These are phyloP conservation scores for Sisor rabdophorus DNA, from an alignment of 2,113 vertebrate species.

Conservation along the genomic window DNA sequence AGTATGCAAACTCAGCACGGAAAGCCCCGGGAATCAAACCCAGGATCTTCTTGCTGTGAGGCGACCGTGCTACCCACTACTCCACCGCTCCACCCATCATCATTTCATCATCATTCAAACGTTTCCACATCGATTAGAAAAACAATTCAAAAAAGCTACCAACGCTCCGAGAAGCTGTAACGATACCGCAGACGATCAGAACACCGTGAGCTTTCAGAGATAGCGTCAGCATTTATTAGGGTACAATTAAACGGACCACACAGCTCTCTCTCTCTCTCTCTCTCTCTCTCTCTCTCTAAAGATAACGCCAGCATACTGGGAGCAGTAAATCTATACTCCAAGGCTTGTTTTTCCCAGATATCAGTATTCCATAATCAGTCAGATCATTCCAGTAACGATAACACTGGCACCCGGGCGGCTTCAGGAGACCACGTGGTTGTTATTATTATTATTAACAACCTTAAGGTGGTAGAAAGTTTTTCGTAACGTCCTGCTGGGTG, in stretches of 20 bases:
- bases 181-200: no score
- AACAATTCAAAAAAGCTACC: no score
- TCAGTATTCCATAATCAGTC: background rate
- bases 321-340: background rate
- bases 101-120: no score
- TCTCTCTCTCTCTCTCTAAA: background rate
- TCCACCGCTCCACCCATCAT: no score
- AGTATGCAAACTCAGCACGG: no score
- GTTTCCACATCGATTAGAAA: no score
- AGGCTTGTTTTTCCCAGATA: background rate
- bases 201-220: background rate
- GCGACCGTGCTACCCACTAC: no score
- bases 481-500: background rate
- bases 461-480: background rate
- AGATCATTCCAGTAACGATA: background rate
- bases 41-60: no score
- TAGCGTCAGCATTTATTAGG: background rate
- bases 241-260: background rate
- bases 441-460: background rate
- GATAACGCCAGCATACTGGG: background rate
- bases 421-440: background rate
- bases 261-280: no score
- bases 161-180: no score
- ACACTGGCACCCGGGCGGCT: background rate
- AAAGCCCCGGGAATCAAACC: no score